Conservation (phyloP, 2,797 vertebrate species). For the Takifugu ocellatus region DNA sequence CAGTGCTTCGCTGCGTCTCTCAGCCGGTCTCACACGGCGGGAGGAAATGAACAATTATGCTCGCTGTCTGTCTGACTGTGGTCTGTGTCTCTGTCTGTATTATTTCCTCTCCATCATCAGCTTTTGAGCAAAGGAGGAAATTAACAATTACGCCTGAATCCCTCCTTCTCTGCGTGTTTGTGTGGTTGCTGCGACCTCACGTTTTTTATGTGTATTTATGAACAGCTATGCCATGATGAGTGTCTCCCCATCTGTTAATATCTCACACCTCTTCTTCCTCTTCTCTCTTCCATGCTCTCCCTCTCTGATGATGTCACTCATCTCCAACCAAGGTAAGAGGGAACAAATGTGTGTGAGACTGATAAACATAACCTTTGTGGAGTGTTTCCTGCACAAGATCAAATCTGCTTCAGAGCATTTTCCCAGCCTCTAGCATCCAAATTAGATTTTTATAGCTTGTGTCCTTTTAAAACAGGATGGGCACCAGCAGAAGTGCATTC, state of each 20-base stretch:
- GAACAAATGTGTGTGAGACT: constrained; percentile 10
- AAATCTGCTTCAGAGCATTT: background rate
- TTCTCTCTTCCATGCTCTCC: constrained; percentile 30
- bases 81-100: constrained; percentile 29
- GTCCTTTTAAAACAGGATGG: too few species aligned
- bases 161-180: constrained; percentile 1
- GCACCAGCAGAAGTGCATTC: too few species aligned
- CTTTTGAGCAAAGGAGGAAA: constrained; percentile 54
- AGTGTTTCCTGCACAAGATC: too few species aligned
- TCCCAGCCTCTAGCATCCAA: constrained; percentile 6
- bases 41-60: constrained; percentile 65
- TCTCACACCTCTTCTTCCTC: background rate
- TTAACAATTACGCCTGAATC: constrained; percentile 55
- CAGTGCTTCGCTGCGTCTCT: constrained; percentile 15
- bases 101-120: constrained; percentile 48
- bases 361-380: constrained; percentile 1
- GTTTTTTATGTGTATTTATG: background rate
- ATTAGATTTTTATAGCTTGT: constrained; percentile 8
- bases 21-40: constrained; percentile 23
- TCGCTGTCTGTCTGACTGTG: constrained; percentile 34
- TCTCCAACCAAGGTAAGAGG: constrained; percentile 59
- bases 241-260: too few species aligned
- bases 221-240: too few species aligned
- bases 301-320: background rate
- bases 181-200: constrained; percentile 8